Conservation (phyloP, 2,113 vertebrate species). For the Apodemus speciosus region DNA sequence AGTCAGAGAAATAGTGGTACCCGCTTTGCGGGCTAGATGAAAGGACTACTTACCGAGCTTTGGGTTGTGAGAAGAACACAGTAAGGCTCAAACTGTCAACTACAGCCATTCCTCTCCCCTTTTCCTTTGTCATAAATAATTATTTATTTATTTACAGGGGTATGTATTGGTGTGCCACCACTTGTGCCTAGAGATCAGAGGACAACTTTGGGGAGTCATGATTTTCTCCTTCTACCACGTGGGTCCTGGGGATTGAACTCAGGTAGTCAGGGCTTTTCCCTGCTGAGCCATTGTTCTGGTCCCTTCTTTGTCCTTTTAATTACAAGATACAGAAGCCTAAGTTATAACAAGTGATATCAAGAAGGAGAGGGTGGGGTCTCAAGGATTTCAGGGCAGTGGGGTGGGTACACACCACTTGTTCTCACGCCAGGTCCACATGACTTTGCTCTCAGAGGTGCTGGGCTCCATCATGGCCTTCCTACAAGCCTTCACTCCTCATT, state of each 20-base stretch:
- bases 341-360: not conserved
- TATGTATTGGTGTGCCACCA: not conserved
- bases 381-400: not conserved
- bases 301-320: not conserved
- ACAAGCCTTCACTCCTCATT: no score
- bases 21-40: not conserved
- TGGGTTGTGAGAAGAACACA: not conserved
- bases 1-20: no score
- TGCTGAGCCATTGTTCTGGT: not conserved
- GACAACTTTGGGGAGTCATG: not conserved
- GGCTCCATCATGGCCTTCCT: not conserved
- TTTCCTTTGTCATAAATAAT: not conserved
- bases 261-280: not conserved
- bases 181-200: not conserved
- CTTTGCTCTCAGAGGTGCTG: not conserved
- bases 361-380: no score
- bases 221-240: not conserved
- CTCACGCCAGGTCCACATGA: not conserved
- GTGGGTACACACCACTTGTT: not conserved
- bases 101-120: not conserved
- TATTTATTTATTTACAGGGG: no score
- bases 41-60: not conserved
- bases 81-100: not conserved
- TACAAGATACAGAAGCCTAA: not conserved
- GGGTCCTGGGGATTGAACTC: not conserved